These are phyloP conservation scores for Neria commutata DNA, from an alignment of 2,888 invertebrate species.

Conservation along the genomic window DNA sequence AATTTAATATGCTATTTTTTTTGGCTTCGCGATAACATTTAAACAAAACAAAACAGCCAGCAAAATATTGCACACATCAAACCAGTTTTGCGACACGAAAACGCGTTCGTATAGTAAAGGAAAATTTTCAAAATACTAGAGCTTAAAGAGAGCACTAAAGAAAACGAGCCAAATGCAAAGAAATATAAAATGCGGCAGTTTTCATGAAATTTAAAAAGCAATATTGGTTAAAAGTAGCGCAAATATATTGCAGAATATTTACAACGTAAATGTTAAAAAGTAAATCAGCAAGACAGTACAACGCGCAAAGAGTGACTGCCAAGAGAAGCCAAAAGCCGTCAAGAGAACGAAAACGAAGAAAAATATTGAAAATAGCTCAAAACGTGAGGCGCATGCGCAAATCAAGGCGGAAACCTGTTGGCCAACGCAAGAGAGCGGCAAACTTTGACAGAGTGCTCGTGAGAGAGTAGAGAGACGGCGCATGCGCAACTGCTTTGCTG, in stretches of 20 bases:
- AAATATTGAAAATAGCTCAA: constrained; percentile 1
- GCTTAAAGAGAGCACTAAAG: constrained; percentile 3
- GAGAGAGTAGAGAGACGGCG: background rate
- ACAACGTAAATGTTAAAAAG: no score
- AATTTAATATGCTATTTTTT: no score
- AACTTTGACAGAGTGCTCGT: no score
- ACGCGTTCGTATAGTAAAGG: no score
- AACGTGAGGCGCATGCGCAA: background rate
- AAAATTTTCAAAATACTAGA: background rate
- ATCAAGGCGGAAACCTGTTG: background rate
- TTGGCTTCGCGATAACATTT: no score
- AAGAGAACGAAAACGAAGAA: no score
- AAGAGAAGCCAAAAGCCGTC: no score
- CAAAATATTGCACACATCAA: background rate
- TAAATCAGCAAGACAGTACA: no score
- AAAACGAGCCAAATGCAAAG: constrained; percentile 10
- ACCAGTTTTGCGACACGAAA: background rate
- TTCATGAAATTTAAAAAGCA: no score
- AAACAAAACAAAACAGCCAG: background rate
- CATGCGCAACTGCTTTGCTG: background rate
- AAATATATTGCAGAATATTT: constrained; percentile 37
- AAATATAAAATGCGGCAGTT: background rate
- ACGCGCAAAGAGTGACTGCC: no score
- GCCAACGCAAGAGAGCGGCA: no score
- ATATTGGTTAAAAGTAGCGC: constrained; percentile 1